Evolutionary conservation across 2,113 vertebrate genomes (phyloP).

Genomic region (Cryptoleucopteryx plumbea): DNA sequence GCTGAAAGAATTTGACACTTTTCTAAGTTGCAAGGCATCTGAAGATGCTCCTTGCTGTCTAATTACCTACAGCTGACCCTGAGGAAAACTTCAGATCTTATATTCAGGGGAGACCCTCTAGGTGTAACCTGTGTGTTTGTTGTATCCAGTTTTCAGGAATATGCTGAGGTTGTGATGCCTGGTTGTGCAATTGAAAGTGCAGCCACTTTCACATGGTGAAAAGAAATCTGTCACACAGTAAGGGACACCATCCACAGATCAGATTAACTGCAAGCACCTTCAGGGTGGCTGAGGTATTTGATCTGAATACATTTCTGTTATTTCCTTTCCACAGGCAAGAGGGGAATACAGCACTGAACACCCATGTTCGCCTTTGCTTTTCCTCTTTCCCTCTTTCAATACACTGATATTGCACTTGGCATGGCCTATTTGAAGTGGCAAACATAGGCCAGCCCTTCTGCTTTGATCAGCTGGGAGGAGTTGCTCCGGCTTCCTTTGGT

Average conservation of each 20-base stretch:
- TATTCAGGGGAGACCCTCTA: neutral
- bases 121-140: neutral
- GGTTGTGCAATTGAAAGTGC: neutral
- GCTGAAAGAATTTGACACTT: neutral
- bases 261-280: neutral
- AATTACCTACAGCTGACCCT: neutral
- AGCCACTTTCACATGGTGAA: neutral
- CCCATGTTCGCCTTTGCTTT: neutral
- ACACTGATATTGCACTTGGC: neutral
- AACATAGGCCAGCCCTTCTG: rapidly evolving
- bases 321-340: neutral
- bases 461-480: neutral
- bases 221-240: neutral
- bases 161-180: rapidly evolving
- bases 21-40: neutral
- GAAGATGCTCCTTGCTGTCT: neutral
- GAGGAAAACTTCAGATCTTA: neutral
- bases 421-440: neutral
- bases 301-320: neutral
- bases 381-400: neutral
- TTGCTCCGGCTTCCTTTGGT: neutral
- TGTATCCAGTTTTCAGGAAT: neutral
- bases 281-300: neutral
- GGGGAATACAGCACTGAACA: neutral
- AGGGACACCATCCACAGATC: neutral